Evolutionary conservation across 1,140 invertebrate species (phyloP).

Genomic region (Ceratina australensis): DNA sequence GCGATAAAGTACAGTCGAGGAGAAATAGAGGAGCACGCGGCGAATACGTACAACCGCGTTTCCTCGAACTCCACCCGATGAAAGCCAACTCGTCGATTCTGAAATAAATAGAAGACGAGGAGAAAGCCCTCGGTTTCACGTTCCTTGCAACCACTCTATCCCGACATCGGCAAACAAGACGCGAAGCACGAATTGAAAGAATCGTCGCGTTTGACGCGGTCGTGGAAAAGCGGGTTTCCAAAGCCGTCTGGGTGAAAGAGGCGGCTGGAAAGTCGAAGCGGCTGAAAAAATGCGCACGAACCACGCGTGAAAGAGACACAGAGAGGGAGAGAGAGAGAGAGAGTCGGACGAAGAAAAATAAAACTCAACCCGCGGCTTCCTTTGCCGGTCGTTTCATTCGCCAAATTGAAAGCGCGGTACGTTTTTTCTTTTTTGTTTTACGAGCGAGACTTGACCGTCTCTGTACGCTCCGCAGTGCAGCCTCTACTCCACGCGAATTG

Average conservation of each 20-base stretch:
- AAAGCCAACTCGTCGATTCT: neutral
- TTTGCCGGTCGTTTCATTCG: slow-evolving; percentile 2
- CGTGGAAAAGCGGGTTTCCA: neutral
- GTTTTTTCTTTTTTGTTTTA: neutral
- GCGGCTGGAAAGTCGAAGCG: slow-evolving; percentile 21
- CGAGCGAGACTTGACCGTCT: neutral
- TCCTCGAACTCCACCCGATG: neutral
- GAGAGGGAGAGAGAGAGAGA: neutral
- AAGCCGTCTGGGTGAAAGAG: slow-evolving; percentile 6
- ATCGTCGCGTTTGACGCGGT: slow-evolving; percentile 23
- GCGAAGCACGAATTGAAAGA: slow-evolving; percentile 21
- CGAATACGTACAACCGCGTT: neutral
- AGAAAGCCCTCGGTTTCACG: neutral
- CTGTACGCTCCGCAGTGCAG: neutral
- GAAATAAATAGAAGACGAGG: too few species aligned
- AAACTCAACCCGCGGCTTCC: neutral
- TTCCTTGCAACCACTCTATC: neutral
- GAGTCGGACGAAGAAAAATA: neutral
- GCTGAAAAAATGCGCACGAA: slow-evolving; percentile 14
- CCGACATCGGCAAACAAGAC: slow-evolving; percentile 10
- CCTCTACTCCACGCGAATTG: neutral
- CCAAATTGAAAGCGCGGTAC: slow-evolving; percentile 10
- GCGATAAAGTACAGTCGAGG: too few species aligned
- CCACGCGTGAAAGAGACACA: neutral
- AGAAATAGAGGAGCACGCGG: too few species aligned